phyloP scores from a whole-genome alignment of 2,888 invertebrate genomes.

The Agrotis segetum region DNA sequence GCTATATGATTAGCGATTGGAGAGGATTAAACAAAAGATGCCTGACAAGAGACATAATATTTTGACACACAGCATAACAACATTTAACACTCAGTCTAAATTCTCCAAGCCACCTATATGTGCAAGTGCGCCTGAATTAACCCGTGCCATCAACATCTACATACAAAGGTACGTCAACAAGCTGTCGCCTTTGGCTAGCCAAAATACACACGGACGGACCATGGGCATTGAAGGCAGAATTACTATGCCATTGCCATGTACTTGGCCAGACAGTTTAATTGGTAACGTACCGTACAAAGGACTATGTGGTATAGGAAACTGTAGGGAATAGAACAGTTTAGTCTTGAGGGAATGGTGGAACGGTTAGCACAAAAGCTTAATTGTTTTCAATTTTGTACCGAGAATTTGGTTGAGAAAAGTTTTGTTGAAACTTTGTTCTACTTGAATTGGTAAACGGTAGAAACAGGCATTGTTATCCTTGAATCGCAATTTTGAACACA shows the following conservation, averaged over 20 bases:
- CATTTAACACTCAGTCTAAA: constrained; percentile 12
- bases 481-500: not conserved
- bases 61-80: too few relatives aligned
- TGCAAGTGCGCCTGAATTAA: constrained; percentile 46
- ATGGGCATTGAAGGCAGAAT: constrained; percentile 53
- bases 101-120: constrained; percentile 29
- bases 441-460: not conserved
- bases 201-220: constrained; percentile 46
- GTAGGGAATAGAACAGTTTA: constrained; percentile 5
- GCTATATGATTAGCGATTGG: too few relatives aligned
- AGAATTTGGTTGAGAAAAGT: too few relatives aligned
- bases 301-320: constrained; percentile 17
- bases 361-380: not conserved
- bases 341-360: constrained; percentile 1
- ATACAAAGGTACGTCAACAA: constrained; percentile 49
- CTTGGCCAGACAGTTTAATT: constrained; percentile 55
- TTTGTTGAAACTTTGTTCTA: not conserved
- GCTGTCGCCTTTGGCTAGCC: constrained; percentile 55
- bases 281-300: constrained; percentile 55
- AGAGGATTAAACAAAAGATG: too few relatives aligned
- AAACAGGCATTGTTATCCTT: not conserved
- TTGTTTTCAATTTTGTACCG: not conserved
- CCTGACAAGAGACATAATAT: too few relatives aligned
- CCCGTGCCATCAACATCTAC: constrained; percentile 28
- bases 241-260: constrained; percentile 55